Evolutionary conservation across 2,888 invertebrate species (phyloP).

Genomic region (Laothoe populi): DNA sequence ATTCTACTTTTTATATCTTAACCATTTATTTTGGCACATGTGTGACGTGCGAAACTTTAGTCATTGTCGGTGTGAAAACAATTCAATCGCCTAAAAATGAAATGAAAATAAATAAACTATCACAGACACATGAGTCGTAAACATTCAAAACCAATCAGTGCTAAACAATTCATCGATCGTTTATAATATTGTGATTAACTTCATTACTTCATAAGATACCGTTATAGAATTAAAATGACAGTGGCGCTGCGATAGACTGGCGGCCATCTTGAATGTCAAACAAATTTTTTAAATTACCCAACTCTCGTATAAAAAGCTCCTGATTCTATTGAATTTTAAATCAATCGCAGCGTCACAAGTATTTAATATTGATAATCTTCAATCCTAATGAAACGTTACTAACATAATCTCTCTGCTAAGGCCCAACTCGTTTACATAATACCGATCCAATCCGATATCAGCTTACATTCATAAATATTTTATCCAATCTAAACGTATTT

Average conservation of each 20-base stretch:
- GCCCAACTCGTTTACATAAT: conserved; percentile 17
- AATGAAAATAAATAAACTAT: conserved; percentile 78
- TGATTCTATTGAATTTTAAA: neutral
- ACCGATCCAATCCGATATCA: conserved; percentile 1
- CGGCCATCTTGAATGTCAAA: neutral
- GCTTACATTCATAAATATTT: neutral
- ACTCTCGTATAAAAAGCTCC: conserved; percentile 16
- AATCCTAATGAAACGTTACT: conserved; percentile 3
- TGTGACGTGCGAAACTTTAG: conserved; percentile 53
- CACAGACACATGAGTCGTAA: conserved; percentile 80
- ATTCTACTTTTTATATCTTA: neutral
- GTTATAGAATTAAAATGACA: conserved; percentile 48
- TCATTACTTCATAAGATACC: conserved; percentile 68
- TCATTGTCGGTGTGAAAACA: conserved; percentile 57
- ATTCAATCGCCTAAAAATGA: conserved; percentile 52
- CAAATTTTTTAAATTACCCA: conserved; percentile 38
- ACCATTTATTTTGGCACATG: conserved; percentile 6
- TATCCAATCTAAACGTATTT: conserved; percentile 5
- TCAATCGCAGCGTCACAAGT: conserved; percentile 12
- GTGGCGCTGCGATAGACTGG: conserved; percentile 40
- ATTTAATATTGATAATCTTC: conserved; percentile 15
- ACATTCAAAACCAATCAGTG: conserved; percentile 70
- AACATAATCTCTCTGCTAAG: conserved; percentile 12
- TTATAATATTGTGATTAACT: conserved; percentile 37
- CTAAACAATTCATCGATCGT: conserved; percentile 52